A percentile compares a stretch with the other conserved stretches of the same genome.
These are phyloP conservation scores for Suillia variegata DNA, from an alignment of 2,888 invertebrate species.

Conservation along the genomic window DNA sequence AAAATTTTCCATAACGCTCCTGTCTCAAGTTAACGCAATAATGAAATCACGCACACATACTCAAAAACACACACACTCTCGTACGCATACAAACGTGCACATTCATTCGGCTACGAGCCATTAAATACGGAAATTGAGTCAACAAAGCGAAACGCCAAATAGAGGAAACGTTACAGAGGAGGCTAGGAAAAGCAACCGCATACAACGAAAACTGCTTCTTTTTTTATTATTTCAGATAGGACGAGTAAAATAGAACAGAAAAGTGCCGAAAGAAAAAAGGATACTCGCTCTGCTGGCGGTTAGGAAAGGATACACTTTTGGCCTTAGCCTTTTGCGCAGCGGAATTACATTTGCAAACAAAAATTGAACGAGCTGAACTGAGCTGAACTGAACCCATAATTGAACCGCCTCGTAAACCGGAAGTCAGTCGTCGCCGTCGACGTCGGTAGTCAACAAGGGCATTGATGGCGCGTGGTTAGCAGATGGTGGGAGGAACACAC, in stretches of 20 bases:
- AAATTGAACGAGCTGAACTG: too few relatives aligned
- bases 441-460: neutral
- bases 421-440: conserved; percentile 7
- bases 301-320: too few relatives aligned
- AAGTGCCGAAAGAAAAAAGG: too few relatives aligned
- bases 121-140: conserved; percentile 55
- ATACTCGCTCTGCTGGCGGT: too few relatives aligned
- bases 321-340: conserved; percentile 16
- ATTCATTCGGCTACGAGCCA: conserved; percentile 51
- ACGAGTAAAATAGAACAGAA: too few relatives aligned
- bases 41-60: conserved; percentile 13
- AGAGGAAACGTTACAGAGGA: conserved; percentile 28
- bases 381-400: conserved; percentile 27
- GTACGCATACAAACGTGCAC: too few relatives aligned
- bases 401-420: conserved; percentile 28
- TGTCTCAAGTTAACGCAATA: conserved; percentile 20
- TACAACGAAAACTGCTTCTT: too few relatives aligned
- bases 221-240: too few relatives aligned
- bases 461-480: too few relatives aligned
- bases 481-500: neutral
- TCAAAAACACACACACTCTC: conserved; percentile 29
- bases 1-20: too few relatives aligned
- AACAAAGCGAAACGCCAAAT: conserved; percentile 47
- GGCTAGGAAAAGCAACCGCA: too few relatives aligned
- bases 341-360: conserved; percentile 26